Conservation (phyloP, 2,113 vertebrate species). For the Vidua chalybeata region DNA sequence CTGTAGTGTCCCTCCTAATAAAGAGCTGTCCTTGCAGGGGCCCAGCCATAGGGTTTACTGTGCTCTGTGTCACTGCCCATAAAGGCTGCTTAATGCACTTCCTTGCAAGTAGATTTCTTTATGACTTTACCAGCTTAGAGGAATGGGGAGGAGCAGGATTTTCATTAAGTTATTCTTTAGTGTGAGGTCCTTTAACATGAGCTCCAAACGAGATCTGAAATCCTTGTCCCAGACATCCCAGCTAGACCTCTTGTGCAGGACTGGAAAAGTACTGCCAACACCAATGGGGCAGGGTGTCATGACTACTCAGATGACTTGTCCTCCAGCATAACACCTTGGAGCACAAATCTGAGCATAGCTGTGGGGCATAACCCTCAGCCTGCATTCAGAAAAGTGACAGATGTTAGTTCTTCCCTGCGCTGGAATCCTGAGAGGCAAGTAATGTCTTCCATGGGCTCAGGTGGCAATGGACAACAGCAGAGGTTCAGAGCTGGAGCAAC, state of each 20-base stretch:
- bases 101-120: not conserved
- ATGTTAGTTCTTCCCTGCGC: not conserved
- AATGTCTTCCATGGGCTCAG: not conserved
- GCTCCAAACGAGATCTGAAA: not conserved
- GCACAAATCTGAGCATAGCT: not conserved
- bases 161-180: not conserved
- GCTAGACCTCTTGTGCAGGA: not conserved
- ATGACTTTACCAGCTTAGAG: not conserved
- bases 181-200: not conserved
- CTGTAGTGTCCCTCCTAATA: not conserved
- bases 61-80: slow-evolving; percentile 2
- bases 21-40: not conserved
- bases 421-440: not conserved
- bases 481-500: not conserved
- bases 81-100: slow-evolving; percentile 3
- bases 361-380: not conserved
- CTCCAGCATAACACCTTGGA: not conserved
- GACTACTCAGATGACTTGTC: not conserved
- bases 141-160: not conserved
- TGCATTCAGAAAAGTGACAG: not conserved
- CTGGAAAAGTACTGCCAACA: not conserved
- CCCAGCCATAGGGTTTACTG: not conserved
- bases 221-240: not conserved
- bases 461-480: not conserved
- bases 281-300: fast-evolving